Evolutionary conservation across 2,888 invertebrate species (phyloP).

Genomic region (Petrolisthes cinctipes): DNA sequence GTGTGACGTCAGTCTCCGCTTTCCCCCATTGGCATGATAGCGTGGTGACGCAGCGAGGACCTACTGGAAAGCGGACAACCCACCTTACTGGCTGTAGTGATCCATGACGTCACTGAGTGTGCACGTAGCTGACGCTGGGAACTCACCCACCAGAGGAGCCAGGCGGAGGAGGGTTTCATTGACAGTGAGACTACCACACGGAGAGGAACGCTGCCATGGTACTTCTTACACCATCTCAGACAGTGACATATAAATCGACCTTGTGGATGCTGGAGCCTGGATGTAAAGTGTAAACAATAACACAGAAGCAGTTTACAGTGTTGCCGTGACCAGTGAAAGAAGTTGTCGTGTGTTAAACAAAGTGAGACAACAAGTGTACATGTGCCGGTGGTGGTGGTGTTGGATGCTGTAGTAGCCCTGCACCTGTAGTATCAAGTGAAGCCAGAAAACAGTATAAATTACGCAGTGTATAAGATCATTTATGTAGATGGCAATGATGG

Average conservation of each 20-base stretch:
- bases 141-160: not conserved
- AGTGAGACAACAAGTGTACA: not conserved
- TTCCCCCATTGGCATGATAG: constrained; percentile 20
- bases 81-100: constrained; percentile 14
- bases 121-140: not conserved
- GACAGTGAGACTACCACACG: not conserved
- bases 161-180: constrained; percentile 1
- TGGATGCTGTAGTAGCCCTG: constrained; percentile 10
- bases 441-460: not conserved
- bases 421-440: not conserved
- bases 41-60: constrained; percentile 14
- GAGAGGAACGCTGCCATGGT: not conserved
- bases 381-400: not conserved
- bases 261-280: not conserved
- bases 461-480: not conserved
- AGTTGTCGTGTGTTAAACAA: constrained; percentile 6
- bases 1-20: constrained; percentile 29
- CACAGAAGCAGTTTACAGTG: not conserved
- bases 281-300: not conserved
- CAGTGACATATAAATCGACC: not conserved
- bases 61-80: constrained; percentile 16
- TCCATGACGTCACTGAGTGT: constrained; percentile 30
- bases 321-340: constrained; percentile 19
- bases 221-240: not conserved
- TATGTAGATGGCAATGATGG: not conserved